Evolutionary conservation across 2,888 invertebrate genomes (phyloP).

Genomic region (Leptothorax acervorum): DNA sequence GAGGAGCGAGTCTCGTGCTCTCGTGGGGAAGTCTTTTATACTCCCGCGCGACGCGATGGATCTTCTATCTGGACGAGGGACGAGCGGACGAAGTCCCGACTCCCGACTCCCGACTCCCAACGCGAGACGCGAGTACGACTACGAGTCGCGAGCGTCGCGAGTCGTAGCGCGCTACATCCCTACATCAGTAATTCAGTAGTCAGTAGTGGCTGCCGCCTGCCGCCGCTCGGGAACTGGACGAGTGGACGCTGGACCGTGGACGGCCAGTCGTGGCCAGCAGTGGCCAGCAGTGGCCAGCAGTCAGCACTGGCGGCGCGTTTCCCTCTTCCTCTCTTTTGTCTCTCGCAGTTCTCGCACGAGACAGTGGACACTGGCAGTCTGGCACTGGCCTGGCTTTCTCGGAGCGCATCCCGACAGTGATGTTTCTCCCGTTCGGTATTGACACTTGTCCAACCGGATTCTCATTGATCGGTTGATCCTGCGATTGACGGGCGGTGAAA

Average conservation of each 20-base stretch:
- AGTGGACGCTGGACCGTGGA: neutral
- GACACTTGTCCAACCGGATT: neutral
- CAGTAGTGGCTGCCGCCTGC: constrained; percentile 68
- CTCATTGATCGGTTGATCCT: constrained; percentile 26
- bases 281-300: constrained; percentile 26
- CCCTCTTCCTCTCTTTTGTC: constrained; percentile 26
- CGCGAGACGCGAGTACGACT: neutral
- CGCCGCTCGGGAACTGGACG: constrained; percentile 61
- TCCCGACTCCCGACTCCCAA: neutral
- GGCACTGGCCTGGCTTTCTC: no score
- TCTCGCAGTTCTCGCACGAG: neutral
- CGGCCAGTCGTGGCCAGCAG: constrained; percentile 56
- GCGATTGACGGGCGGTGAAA: constrained; percentile 14
- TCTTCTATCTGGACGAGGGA: constrained; percentile 30
- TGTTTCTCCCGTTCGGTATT: neutral
- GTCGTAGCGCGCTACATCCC: no score
- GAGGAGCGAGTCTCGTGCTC: constrained; percentile 27
- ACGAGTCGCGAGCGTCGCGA: constrained; percentile 35
- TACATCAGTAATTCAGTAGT: neutral
- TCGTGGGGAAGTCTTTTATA: constrained; percentile 60
- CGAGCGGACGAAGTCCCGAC: constrained; percentile 30
- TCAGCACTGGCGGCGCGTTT: constrained; percentile 34
- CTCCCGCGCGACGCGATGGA: constrained; percentile 59
- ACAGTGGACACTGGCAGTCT: no score
- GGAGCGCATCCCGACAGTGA: neutral